These are phyloP conservation scores for Pegoplata infirma DNA, from an alignment of 2,888 invertebrate species.

Conservation along the genomic window DNA sequence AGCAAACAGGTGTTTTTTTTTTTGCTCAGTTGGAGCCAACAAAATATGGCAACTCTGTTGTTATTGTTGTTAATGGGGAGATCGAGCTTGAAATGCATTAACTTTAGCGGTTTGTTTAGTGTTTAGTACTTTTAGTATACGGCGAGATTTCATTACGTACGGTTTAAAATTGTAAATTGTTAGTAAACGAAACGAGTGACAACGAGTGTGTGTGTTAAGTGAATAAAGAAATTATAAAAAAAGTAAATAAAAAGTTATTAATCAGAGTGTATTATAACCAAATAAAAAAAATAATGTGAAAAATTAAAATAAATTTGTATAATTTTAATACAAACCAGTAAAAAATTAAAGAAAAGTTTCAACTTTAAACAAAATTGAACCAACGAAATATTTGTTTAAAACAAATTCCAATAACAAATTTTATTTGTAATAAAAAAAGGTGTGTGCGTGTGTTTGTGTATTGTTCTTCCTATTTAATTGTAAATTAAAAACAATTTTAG, in stretches of 20 bases:
- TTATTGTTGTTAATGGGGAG: constrained; percentile 23
- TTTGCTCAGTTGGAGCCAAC: constrained; percentile 10
- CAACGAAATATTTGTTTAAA: not conserved
- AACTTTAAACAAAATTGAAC: not conserved
- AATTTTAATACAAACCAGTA: not conserved
- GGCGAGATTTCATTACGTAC: constrained; percentile 44
- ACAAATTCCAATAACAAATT: not conserved
- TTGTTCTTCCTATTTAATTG: not conserved
- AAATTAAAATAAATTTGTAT: constrained; percentile 4
- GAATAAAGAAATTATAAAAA: constrained; percentile 10
- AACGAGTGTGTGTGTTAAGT: constrained; percentile 7
- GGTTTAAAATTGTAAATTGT: constrained; percentile 9
- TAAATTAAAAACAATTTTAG: not conserved
- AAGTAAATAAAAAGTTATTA: no score
- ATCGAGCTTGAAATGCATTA: constrained; percentile 52
- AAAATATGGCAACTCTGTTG: constrained; percentile 26
- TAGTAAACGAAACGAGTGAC: constrained; percentile 11
- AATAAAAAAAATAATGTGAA: not conserved
- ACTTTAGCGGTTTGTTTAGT: constrained; percentile 34
- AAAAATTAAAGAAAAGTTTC: not conserved
- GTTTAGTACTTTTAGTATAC: no score
- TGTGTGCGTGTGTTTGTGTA: constrained; percentile 18
- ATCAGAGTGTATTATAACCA: no score
- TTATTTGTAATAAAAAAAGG: constrained; percentile 32
- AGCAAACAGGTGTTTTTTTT: constrained; percentile 3